Evolutionary conservation across 2,797 vertebrate genomes (phyloP), one percentile per base, ranked within the genome.

Genomic region (Myoxocephalus aenaeus): DNA sequence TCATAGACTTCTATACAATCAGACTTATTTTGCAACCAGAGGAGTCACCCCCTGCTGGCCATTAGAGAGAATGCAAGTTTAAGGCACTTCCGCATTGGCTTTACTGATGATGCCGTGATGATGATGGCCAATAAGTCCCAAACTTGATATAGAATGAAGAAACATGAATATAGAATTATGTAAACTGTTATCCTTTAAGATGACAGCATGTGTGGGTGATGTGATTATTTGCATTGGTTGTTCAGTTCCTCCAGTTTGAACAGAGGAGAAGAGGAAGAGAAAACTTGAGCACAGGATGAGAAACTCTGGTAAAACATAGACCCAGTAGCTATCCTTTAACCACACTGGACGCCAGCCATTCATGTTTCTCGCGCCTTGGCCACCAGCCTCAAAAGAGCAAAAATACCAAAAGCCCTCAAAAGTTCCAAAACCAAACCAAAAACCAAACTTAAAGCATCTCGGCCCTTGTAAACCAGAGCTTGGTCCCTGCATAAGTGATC

Each of bases 401-500:
- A 86, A 75, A 67, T 56, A 74, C 51, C 1, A 22, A 68, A 27
- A 40, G 48, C 66, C 70, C 59, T 82, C 53, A 77, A 80, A 75
- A 3, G 13, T 44, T 83, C 79, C 67, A 79, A 51, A 83, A 73
- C 74, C 64, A 78, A 87, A 85, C 76, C 75, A 51, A 63, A 90
- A 90, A 32, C 61, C 80, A 72, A 76, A 80, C 34, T 48, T 27
- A 51, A 82, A 79, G 71, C 53, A 72, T 69, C 59, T 61, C 22
- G 3, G 10, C 51, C 54, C 70, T 72, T 61, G 58, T 82, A 86
- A 90, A 85, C 70, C 75, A 58, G 65, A 77, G 73, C 51, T 51
- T 18, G 48, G 65, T 77, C 25, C n/a, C 83, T 91, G 87, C 70
- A 68, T 27, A 85, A 86, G 84, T 59, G 68, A 88, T 87, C 82